Evolutionary conservation across 1,140 invertebrate genomes (phyloP), one percentile per base, ranked within the genome.

Genomic region (Drosophila auraria): DNA sequence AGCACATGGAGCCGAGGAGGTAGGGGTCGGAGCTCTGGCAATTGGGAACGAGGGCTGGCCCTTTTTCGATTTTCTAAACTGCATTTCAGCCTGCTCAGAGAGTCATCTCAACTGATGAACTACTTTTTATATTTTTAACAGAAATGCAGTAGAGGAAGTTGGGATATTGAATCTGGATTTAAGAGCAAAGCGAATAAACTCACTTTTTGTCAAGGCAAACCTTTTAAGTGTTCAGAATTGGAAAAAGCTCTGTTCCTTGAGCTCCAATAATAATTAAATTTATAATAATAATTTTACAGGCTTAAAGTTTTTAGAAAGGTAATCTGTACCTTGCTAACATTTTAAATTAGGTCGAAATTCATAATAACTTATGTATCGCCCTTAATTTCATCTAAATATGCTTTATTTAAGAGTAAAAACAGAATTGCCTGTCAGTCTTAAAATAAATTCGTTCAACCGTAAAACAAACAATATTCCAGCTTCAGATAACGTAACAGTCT

Each of bases 21-120:
- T 36, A 69, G 50, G 33, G 30, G 12, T 69, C 12, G 36, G 27
- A 4, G 36, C 20, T 36, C 15, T 11, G 30, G 33, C 66, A 51
- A 60, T 72, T 72, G 54, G 36, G 14, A 72, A 42, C 53, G 54
- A 53, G 51, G 53, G 33, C 56, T 68, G 61, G 69, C 69, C 68
- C 69, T 51, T 73, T 73, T 73, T 40, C n/a, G 69, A 69, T 70
- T 70, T 36, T 27, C 38, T 30, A 70, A 69, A 63, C 64, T 70
- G 64, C 12, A 54, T 12, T n/a, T 36, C 49, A 36, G 63, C 38
- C n/a, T 25, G 47, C 47, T 66, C 5, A 45, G 30, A 25, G 27
- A 44, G 64, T 69, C 49, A 69, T 54, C 30, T 14, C 49, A 70
- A 68, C 30, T 38, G 30, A 51, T 45, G 2, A 44, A 42, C 40